Percentiles rank a stretch among this genome's conserved stretches.
Evolutionary conservation across 2,888 invertebrate genomes (phyloP).

Genomic region (Pollenia labialis): DNA sequence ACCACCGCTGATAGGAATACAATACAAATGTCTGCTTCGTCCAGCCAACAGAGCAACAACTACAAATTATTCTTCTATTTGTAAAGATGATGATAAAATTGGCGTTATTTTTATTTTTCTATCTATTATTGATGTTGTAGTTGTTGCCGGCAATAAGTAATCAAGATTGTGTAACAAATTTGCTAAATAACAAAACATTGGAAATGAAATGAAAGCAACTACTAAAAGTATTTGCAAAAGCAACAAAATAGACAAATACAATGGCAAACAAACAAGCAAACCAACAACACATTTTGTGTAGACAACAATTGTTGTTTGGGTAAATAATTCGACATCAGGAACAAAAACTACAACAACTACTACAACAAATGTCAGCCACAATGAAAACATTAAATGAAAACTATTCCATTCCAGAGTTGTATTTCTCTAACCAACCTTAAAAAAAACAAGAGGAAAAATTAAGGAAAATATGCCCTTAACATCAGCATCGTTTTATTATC

Average conservation of each 20-base stretch:
- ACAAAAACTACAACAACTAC: conserved; percentile 27
- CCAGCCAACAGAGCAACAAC: conserved; percentile 32
- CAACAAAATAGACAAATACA: conserved; percentile 2
- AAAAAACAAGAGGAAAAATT: neutral
- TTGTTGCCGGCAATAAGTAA: conserved; percentile 51
- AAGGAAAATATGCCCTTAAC: conserved; percentile 9
- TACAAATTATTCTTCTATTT: conserved; percentile 39
- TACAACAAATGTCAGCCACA: conserved; percentile 25
- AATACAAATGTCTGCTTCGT: conserved; percentile 39
- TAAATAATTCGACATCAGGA: conserved; percentile 66
- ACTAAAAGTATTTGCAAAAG: conserved; percentile 8
- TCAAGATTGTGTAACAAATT: conserved; percentile 63
- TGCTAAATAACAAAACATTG: conserved; percentile 62
- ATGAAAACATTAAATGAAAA: conserved; percentile 48
- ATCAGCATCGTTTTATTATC: conserved; percentile 24
- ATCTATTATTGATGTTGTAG: neutral
- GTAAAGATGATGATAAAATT: conserved; percentile 30
- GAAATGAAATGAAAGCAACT: conserved; percentile 25
- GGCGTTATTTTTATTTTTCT: conserved; percentile 24
- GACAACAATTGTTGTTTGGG: conserved; percentile 70
- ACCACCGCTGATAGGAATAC: neutral
- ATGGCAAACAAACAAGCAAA: conserved; percentile 14
- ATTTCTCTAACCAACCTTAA: conserved; percentile 17
- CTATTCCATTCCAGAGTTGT: conserved; percentile 12
- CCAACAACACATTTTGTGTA: conserved; percentile 35